phyloP scores from a whole-genome alignment of 2,797 vertebrate species.

The Menidia menidia region DNA sequence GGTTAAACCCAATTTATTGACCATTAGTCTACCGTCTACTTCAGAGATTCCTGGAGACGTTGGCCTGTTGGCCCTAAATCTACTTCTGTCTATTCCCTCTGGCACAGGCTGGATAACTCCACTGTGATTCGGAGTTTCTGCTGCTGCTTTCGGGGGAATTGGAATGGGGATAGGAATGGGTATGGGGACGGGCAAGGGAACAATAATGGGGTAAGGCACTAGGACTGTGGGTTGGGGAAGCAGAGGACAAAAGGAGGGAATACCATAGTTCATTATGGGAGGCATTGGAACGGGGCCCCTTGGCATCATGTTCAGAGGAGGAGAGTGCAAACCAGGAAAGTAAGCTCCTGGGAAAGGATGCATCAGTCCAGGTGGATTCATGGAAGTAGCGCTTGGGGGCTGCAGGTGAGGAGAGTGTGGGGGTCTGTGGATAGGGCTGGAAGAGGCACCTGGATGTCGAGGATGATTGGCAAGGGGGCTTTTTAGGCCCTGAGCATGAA shows the following conservation, averaged over 20 bases:
- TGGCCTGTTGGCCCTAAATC: constrained; percentile 49
- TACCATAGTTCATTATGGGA: constrained; percentile 92
- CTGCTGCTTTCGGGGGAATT: constrained; percentile 86
- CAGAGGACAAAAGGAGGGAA: constrained; percentile 92
- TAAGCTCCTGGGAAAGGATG: constrained; percentile 91
- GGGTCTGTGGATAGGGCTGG: constrained; percentile 92
- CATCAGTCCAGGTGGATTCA: constrained; percentile 87
- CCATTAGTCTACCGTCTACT: constrained; percentile 51
- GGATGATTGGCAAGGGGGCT: constrained; percentile 87
- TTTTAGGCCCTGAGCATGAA: constrained; percentile 92
- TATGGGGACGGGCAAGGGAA: constrained; percentile 94
- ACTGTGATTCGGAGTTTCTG: constrained; percentile 87
- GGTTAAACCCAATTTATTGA: constrained; percentile 47
- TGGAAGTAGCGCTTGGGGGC: constrained; percentile 63
- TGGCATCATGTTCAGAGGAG: constrained; percentile 92
- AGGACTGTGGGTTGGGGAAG: constrained; percentile 94
- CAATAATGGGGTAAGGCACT: constrained; percentile 96
- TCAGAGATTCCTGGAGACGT: constrained; percentile 57
- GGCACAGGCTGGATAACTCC: constrained; percentile 87
- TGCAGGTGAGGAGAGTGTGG: constrained; percentile 76
- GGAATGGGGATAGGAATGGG: constrained; percentile 96
- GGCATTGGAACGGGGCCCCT: constrained; percentile 92
- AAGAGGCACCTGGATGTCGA: constrained; percentile 85
- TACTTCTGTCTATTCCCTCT: constrained; percentile 69
- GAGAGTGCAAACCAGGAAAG: constrained; percentile 90